Evolutionary conservation across 2,797 vertebrate species (phyloP).

Genomic region (Sebastes matsubarae): DNA sequence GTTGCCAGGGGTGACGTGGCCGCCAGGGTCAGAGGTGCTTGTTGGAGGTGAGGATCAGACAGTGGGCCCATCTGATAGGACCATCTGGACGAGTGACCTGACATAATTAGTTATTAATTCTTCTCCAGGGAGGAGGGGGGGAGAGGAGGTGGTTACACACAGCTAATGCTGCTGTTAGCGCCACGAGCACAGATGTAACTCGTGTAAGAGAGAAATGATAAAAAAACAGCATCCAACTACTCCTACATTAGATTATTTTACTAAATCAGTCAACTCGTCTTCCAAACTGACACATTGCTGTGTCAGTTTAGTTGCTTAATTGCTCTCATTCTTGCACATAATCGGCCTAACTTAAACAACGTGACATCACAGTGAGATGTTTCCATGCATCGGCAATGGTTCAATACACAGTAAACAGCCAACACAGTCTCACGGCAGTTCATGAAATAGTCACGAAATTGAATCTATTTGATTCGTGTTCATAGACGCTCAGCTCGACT

Average conservation of each 20-base stretch:
- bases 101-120: constrained; percentile 99
- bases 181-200: constrained; percentile 31
- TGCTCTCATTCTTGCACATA: background rate
- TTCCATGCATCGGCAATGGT: background rate
- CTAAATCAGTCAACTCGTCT: background rate
- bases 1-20: constrained; percentile 93
- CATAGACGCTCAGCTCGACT: no score
- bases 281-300: no score
- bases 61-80: constrained; percentile 96
- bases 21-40: constrained; percentile 94
- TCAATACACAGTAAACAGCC: background rate
- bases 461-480: no score
- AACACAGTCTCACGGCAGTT: no score
- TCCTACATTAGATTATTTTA: background rate
- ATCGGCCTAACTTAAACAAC: background rate
- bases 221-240: background rate
- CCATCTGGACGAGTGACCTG: constrained; percentile 99
- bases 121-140: constrained; percentile 77
- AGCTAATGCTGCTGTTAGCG: constrained; percentile 52
- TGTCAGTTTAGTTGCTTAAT: background rate
- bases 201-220: constrained; percentile 4
- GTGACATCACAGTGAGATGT: background rate
- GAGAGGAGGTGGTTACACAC: constrained; percentile 38
- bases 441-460: accelerated
- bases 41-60: constrained; percentile 95